A percentile compares a stretch with the other conserved stretches of the same genome.
Conservation (phyloP, 2,113 vertebrate species). For the Brevimyrus niger region DNA sequence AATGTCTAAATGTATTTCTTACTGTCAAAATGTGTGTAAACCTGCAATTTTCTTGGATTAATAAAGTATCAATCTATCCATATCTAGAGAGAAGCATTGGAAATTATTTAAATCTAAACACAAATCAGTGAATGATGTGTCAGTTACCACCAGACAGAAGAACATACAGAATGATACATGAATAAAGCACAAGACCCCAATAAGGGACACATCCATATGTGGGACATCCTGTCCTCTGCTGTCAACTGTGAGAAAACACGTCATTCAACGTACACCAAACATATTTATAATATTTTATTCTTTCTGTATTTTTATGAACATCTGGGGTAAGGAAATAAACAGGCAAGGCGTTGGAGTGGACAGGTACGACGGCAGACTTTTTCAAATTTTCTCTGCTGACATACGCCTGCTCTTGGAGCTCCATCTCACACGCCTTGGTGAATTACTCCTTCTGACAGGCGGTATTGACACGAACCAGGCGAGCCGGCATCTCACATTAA, state of each 20-base stretch:
- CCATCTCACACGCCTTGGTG: background rate
- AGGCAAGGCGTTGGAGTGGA: background rate
- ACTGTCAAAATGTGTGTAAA: background rate
- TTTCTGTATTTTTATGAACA: no score
- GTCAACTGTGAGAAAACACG: no score
- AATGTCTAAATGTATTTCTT: background rate
- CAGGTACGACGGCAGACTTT: constrained; percentile 1
- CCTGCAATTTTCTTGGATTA: background rate
- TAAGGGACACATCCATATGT: background rate
- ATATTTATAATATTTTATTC: no score
- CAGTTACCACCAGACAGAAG: background rate
- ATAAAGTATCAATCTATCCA: background rate
- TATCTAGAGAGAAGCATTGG: background rate
- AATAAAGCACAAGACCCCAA: background rate
- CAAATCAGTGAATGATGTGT: background rate
- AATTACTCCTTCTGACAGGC: background rate
- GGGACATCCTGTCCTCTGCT: background rate
- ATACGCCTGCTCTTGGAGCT: background rate
- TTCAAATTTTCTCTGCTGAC: constrained; percentile 12
- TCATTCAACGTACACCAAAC: no score
- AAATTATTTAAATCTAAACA: background rate
- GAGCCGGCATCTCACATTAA: constrained; percentile 12
- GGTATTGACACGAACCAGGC: constrained; percentile 2
- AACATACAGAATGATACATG: background rate
- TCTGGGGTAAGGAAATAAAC: background rate